Base-by-base conservation (phyloP, 2,888 invertebrate genomes). In the Bimastos eiseni region DNA sequence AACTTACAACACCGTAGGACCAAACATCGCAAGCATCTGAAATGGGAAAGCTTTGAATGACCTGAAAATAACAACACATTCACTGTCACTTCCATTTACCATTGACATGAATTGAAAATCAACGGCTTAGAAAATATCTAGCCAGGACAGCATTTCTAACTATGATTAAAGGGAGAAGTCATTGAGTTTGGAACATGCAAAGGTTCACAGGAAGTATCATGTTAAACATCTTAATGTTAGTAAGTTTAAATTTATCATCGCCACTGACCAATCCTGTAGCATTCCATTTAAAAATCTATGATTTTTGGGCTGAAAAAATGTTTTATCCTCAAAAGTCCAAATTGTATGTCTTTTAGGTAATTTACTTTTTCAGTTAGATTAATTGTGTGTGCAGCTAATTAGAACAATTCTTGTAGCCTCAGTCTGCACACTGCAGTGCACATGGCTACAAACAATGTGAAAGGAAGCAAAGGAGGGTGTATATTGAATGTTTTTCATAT, bases 1-100 rank as follows among this genome's bases (percentile, higher is more conserved):
- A 90, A 94, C 94, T 92, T 92, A 94, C 95, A 92, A 95, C 95
- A 37, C 95, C 95, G 93, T 95, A 95, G 0, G 95, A 95, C 95
- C 95, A 95, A 11, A 94, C 94, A 93, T 95, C 95, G 94, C 95
- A 95, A n/a, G 93, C 92, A 89, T 95, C 95, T 38, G 95, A 95
- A 8, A 94, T 94, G 17, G 95, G 95, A 89, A 94, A 93, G 92
- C 95, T 94, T 92, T 95, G 95, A 90, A 95, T 95, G 11, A 95
- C 95, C 95, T 95, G 91, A 0, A 90, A 90, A 90, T 91, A 89
- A 89, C 89, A 89, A 3, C n/a, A 34, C 21, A 24, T 38, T 37
- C 88, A 88, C 36, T 15, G 8, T 6, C 8, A 88, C 11, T 11
- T 15, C 88, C 83, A 83, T n/a, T n/a, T n/a, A n/a, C n/a, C 13